A percentile compares a stretch with the other conserved stretches of the same genome.
phyloP scores from a whole-genome alignment of 1,140 invertebrate species.

The Tyrophagus putrescentiae region DNA sequence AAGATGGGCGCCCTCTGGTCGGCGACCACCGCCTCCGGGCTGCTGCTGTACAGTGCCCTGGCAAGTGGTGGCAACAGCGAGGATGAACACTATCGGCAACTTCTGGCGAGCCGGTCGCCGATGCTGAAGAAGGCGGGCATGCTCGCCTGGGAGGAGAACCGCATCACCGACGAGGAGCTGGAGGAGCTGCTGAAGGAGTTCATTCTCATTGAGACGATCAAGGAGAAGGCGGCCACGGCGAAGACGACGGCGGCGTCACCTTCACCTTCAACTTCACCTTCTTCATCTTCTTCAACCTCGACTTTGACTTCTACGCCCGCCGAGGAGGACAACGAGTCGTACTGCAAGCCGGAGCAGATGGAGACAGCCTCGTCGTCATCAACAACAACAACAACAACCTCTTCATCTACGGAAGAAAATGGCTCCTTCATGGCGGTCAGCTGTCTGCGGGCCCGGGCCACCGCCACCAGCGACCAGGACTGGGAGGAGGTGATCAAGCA shows the following conservation, averaged over 20 bases:
- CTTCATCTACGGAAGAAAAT: not conserved
- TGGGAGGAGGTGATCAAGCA: conserved; percentile 33
- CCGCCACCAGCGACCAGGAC: conserved; percentile 5
- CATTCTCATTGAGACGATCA: not conserved
- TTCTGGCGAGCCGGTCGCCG: too few relatives aligned
- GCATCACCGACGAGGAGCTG: not conserved
- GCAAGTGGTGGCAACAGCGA: too few relatives aligned
- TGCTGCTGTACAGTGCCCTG: too few relatives aligned
- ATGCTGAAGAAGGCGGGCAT: too few relatives aligned
- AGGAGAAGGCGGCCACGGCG: too few relatives aligned
- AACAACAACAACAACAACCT: conserved; percentile 17
- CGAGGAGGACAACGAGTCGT: not conserved
- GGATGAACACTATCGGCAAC: too few relatives aligned
- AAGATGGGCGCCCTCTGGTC: too few relatives aligned
- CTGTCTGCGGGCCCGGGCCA: not conserved
- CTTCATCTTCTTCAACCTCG: too few relatives aligned
- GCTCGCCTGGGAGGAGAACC: conserved; percentile 4
- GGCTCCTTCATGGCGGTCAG: conserved; percentile 18
- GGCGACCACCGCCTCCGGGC: too few relatives aligned
- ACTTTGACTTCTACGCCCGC: too few relatives aligned
- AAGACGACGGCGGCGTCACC: conserved; percentile 12
- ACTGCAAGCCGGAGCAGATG: conserved; percentile 19
- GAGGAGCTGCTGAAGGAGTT: conserved; percentile 6
- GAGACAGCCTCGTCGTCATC: conserved; percentile 17
- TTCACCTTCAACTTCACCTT: conserved; percentile 1